Conservation (phyloP, 2,888 invertebrate genomes). For the Tholera decimalis region DNA sequence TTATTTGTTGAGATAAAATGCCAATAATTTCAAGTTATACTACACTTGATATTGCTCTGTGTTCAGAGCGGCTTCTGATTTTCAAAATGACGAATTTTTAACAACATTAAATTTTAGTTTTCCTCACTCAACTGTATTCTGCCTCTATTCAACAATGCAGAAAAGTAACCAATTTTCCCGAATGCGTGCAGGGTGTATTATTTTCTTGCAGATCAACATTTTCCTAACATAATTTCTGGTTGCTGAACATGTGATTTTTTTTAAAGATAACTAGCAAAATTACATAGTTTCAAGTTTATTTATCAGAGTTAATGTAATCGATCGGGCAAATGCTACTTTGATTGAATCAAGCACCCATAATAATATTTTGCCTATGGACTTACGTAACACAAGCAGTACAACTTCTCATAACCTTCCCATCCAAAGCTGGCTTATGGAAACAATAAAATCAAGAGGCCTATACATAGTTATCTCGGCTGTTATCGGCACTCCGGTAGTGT, state of each 20-base stretch:
- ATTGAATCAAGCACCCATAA: not conserved
- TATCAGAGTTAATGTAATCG: not conserved
- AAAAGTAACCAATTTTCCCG: not conserved
- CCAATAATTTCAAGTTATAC: too few species aligned
- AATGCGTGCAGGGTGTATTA: not conserved
- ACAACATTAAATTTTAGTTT: not conserved
- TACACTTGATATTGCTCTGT: too few species aligned
- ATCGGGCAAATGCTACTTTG: not conserved
- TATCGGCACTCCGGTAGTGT: slow-evolving; percentile 60
- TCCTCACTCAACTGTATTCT: not conserved
- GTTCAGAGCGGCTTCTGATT: not conserved
- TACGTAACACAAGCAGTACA: not conserved
- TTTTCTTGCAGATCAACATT: not conserved
- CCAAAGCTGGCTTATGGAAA: not conserved
- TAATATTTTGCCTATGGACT: not conserved
- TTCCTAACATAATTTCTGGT: not conserved
- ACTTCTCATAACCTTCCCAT: not conserved
- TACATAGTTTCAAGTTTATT: not conserved
- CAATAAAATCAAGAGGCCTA: slow-evolving; percentile 18
- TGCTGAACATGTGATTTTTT: not conserved
- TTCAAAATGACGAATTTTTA: not conserved
- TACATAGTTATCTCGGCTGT: slow-evolving; percentile 25
- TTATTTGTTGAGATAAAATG: too few species aligned
- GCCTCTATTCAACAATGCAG: not conserved
- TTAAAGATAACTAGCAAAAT: too few species aligned